These are phyloP conservation scores for Ostrea edulis DNA, from an alignment of 1,140 invertebrate species.

Conservation along the genomic window DNA sequence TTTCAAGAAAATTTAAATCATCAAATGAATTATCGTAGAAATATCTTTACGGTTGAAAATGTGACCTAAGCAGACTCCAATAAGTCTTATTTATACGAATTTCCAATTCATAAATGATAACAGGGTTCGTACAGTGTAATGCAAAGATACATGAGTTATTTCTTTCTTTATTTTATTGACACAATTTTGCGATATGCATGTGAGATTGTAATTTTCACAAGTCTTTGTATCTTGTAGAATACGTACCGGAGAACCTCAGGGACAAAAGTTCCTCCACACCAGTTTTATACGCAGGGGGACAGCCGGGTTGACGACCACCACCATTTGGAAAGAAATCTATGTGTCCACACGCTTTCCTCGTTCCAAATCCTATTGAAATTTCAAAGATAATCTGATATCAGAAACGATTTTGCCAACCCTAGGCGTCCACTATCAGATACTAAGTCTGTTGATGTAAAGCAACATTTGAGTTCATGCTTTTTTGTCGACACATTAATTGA, in stretches of 20 bases:
- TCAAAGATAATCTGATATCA: neutral
- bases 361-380: slow-evolving; percentile 82
- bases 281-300: slow-evolving; percentile 55
- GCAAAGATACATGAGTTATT: too few relatives aligned
- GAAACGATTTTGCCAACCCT: neutral
- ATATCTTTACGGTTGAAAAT: neutral
- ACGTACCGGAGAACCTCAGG: slow-evolving; percentile 55
- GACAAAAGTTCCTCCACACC: slow-evolving; percentile 48
- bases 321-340: slow-evolving; percentile 89
- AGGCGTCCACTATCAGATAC: neutral
- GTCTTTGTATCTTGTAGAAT: neutral
- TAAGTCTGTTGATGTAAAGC: too few relatives aligned
- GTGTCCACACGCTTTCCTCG: slow-evolving; percentile 92
- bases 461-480: too few relatives aligned
- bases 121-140: too few relatives aligned
- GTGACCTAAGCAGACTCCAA: neutral
- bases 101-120: neutral
- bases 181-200: too few relatives aligned
- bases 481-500: too few relatives aligned
- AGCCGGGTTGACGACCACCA: slow-evolving; percentile 73
- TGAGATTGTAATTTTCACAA: too few relatives aligned
- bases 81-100: neutral
- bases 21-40: neutral
- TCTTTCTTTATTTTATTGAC: too few relatives aligned
- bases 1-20: neutral